phyloP scores from a whole-genome alignment of 1,140 invertebrate genomes.

The Bombus impatiens region DNA sequence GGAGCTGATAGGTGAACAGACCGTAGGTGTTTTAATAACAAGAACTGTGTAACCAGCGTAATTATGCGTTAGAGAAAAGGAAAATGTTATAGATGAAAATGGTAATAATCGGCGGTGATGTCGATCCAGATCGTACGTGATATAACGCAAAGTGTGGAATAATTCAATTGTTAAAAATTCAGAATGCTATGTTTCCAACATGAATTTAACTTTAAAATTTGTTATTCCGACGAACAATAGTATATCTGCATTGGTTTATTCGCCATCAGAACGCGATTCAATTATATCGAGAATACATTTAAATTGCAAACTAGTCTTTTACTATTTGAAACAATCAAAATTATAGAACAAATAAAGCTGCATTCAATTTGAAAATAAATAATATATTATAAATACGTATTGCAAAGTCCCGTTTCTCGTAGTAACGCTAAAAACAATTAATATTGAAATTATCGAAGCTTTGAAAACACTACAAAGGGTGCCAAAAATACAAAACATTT shows the following conservation, averaged over 20 bases:
- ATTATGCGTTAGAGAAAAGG: too few relatives aligned
- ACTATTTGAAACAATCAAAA: background rate
- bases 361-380: background rate
- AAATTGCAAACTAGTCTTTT: background rate
- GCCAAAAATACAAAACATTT: background rate
- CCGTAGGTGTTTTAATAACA: too few relatives aligned
- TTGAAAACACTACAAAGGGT: background rate
- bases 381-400: conserved; percentile 7
- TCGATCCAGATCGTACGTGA: too few relatives aligned
- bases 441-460: background rate
- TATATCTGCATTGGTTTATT: too few relatives aligned
- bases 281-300: background rate
- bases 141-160: background rate
- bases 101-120: too few relatives aligned
- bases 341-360: background rate
- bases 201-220: background rate
- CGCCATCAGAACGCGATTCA: background rate
- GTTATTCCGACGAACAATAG: too few relatives aligned
- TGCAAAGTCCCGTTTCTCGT: background rate
- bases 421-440: background rate
- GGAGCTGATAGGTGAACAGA: too few relatives aligned
- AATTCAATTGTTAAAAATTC: background rate
- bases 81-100: too few relatives aligned
- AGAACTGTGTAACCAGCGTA: background rate
- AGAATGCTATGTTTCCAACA: too few relatives aligned